phyloP scores from a whole-genome alignment of 2,888 invertebrate genomes.

The Archips crataeganus region DNA sequence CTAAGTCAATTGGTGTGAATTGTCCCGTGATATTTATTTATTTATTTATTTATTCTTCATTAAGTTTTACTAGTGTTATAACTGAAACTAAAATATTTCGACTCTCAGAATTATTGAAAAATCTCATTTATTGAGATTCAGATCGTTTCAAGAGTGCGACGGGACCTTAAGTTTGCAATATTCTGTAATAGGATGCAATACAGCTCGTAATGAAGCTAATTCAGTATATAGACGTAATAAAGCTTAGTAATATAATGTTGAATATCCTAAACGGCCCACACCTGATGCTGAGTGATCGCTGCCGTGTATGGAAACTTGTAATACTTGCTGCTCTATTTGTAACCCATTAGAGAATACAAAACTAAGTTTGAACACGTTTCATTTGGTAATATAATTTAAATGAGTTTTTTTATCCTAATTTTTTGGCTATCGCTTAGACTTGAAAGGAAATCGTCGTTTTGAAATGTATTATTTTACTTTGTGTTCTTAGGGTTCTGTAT shows the following conservation, averaged over 20 bases:
- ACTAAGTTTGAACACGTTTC: neutral
- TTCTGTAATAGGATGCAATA: slow-evolving; percentile 6
- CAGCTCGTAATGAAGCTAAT: slow-evolving; percentile 2
- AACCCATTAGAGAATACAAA: slow-evolving; percentile 31
- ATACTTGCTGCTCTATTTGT: slow-evolving; percentile 30
- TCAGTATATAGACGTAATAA: slow-evolving; percentile 14
- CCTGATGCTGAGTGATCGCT: slow-evolving; percentile 34
- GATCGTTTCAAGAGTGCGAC: neutral
- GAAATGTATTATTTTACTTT: neutral
- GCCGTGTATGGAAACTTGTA: slow-evolving; percentile 37
- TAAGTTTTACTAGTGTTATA: too few relatives aligned
- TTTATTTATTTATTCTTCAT: too few relatives aligned
- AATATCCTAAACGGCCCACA: slow-evolving; percentile 32
- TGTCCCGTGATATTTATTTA: too few relatives aligned
- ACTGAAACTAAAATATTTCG: too few relatives aligned
- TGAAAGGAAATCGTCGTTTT: neutral
- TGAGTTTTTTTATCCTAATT: neutral
- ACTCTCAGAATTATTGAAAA: too few relatives aligned
- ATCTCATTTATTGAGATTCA: neutral
- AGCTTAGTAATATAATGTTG: slow-evolving; percentile 19
- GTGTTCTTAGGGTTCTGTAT: too few relatives aligned
- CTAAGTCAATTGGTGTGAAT: too few relatives aligned
- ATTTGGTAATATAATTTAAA: slow-evolving; percentile 10
- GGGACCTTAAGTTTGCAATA: neutral
- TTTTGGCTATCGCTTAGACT: neutral